Conservation (phyloP, 2,113 vertebrate species). For the Gymnarchus niloticus region DNA sequence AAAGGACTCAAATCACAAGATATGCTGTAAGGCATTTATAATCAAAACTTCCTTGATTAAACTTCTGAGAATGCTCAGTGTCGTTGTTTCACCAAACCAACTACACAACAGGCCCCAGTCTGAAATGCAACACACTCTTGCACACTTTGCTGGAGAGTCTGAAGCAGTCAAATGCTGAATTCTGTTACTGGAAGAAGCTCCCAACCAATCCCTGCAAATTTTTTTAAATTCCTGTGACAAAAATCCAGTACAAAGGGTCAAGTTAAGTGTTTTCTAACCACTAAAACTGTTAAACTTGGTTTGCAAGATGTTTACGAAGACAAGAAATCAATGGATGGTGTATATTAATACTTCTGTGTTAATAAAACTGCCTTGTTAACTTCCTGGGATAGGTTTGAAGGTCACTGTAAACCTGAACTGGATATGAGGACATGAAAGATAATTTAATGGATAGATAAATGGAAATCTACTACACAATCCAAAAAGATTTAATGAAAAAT, state of each 20-base stretch:
- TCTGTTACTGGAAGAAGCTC: neutral
- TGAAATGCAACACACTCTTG: neutral
- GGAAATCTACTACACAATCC: too few relatives aligned
- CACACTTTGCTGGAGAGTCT: neutral
- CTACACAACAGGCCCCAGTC: neutral
- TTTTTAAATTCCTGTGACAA: neutral
- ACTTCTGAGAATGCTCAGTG: neutral
- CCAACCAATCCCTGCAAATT: neutral
- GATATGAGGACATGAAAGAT: too few relatives aligned
- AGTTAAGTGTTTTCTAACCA: neutral
- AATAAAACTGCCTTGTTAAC: neutral
- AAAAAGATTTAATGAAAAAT: neutral
- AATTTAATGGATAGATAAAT: too few relatives aligned
- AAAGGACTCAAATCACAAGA: neutral
- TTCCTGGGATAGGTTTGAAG: neutral
- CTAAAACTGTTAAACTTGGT: neutral
- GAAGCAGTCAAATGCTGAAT: neutral
- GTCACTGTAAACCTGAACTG: too few relatives aligned
- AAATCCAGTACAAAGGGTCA: neutral
- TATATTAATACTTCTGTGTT: neutral
- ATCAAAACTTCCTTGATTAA: neutral
- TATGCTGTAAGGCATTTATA: neutral
- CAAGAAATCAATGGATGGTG: neutral
- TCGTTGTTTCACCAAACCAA: neutral
- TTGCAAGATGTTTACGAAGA: neutral